These are phyloP conservation scores for Apis dorsata DNA, from an alignment of 1,140 invertebrate genomes.

Conservation along the genomic window DNA sequence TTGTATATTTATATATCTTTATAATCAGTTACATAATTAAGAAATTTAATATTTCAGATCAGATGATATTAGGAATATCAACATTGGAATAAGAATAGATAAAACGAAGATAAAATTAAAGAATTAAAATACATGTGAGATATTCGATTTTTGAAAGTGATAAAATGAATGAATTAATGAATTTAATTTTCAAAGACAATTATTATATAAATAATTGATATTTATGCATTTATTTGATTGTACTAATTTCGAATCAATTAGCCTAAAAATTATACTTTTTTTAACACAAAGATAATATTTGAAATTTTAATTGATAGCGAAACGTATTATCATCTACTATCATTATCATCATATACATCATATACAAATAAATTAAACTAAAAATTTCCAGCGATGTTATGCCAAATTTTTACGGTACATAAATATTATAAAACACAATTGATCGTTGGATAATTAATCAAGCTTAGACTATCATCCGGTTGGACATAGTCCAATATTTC, in stretches of 20 bases:
- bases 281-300: neutral
- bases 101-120: too few relatives aligned
- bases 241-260: neutral
- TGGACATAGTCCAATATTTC: conserved; percentile 43
- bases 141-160: too few relatives aligned
- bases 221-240: neutral
- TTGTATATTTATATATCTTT: too few relatives aligned
- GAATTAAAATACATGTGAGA: too few relatives aligned
- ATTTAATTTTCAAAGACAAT: neutral
- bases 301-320: neutral
- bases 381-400: too few relatives aligned
- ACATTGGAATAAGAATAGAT: too few relatives aligned
- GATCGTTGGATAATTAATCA: neutral
- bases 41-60: neutral
- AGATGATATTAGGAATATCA: neutral
- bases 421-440: neutral
- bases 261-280: neutral
- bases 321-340: too few relatives aligned
- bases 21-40: too few relatives aligned
- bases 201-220: neutral
- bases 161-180: neutral
- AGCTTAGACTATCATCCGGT: conserved; percentile 33
- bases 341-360: too few relatives aligned
- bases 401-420: neutral
- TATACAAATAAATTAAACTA: too few relatives aligned